phyloP scores from a whole-genome alignment of 92 coral and sea anemone genomes.

The Heteractis magnifica region DNA sequence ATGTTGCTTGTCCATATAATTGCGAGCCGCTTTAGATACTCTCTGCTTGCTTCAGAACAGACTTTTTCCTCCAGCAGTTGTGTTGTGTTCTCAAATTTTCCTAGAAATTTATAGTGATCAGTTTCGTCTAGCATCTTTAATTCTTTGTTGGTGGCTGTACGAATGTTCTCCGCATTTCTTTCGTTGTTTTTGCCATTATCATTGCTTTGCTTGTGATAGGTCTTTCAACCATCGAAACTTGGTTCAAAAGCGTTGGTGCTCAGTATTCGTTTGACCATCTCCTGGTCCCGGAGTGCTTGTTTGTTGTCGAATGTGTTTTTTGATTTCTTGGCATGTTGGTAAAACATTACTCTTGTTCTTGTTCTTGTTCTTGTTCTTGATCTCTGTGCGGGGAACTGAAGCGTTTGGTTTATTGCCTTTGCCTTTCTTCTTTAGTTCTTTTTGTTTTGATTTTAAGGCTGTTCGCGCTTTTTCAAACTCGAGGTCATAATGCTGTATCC shows the following conservation, averaged over 20 bases:
- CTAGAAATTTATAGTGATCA: constrained; percentile 4
- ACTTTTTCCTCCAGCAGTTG: constrained; percentile 18
- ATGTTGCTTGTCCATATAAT: too few species aligned
- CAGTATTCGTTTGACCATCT: too few species aligned
- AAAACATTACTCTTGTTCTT: too few species aligned
- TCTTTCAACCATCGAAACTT: too few species aligned
- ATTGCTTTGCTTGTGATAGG: too few species aligned
- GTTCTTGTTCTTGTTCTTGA: too few species aligned
- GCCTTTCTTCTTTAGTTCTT: constrained; percentile 14
- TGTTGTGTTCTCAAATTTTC: constrained; percentile 20
- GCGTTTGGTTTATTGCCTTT: constrained; percentile 23
- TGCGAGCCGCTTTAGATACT: constrained; percentile 27
- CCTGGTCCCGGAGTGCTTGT: too few species aligned
- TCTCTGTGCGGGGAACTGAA: constrained; percentile 17
- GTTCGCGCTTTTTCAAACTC: not conserved
- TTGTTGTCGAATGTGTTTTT: too few species aligned
- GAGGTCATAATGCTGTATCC: not conserved
- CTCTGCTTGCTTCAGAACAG: constrained; percentile 17
- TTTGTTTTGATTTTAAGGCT: constrained; percentile 23
- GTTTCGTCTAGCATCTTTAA: constrained; percentile 12
- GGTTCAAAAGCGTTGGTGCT: too few species aligned
- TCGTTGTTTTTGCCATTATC: too few species aligned
- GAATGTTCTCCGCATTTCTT: not conserved
- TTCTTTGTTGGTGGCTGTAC: not conserved
- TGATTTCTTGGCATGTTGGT: too few species aligned